A percentile compares a stretch with the other conserved stretches of the same genome.
Conservation (phyloP, 2,888 invertebrate genomes). For the Tubulanus polymorphus region DNA sequence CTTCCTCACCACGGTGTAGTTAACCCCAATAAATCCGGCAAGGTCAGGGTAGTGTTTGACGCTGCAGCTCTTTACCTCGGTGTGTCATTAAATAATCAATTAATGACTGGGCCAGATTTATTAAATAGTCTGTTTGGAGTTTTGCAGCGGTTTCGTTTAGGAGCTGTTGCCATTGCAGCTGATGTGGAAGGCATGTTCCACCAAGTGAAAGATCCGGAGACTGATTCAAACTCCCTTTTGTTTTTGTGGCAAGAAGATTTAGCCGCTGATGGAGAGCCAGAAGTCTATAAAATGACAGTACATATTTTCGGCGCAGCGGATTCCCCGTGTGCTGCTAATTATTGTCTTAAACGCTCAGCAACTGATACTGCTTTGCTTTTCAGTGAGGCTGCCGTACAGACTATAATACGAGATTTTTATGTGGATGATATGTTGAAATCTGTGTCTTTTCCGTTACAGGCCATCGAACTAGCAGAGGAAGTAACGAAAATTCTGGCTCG, state of each 20-base stretch:
- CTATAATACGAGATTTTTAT: background rate
- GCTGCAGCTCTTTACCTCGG: constrained; percentile 1
- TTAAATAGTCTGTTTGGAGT: constrained; percentile 12
- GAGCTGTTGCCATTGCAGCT: constrained; percentile 5
- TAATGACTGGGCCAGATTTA: constrained; percentile 15
- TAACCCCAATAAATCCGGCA: constrained; percentile 9
- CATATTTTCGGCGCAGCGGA: too few species aligned
- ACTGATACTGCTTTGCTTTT: too few species aligned
- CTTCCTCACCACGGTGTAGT: constrained; percentile 15
- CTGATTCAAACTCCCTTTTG: constrained; percentile 4
- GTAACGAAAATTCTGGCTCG: background rate
- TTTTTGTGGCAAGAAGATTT: constrained; percentile 5
- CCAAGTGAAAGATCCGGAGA: background rate
- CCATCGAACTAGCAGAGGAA: background rate
- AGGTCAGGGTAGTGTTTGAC: constrained; percentile 6
- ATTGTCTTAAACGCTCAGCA: too few species aligned
- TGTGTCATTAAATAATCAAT: constrained; percentile 11
- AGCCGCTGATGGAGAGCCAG: too few species aligned
- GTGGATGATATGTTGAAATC: background rate
- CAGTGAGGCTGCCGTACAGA: background rate
- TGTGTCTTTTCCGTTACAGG: background rate
- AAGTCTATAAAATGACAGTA: too few species aligned
- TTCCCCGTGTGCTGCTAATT: too few species aligned
- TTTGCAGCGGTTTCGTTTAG: constrained; percentile 10
- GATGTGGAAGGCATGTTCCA: constrained; percentile 13